Base-by-base conservation (phyloP, 2,113 vertebrate species). In the Beaufortia kweichowensis region DNA sequence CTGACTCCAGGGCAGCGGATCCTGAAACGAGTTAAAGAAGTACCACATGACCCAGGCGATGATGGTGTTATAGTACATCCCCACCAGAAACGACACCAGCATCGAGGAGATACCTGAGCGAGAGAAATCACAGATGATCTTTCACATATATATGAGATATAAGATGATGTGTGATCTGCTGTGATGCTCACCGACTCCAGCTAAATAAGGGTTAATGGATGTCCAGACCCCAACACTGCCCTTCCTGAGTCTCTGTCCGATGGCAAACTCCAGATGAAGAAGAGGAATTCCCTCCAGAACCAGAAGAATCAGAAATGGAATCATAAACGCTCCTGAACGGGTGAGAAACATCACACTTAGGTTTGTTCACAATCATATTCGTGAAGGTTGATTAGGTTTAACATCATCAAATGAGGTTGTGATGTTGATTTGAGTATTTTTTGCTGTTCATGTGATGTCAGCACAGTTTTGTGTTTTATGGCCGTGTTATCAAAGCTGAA, bases 231-330 rank as follows among this genome's bases (percentile, higher is more conserved):
- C 94, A 55, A 94, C 78, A 0, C 92, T 93, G 75, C 94, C 91
- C 83, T 85, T 93, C 9, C 94, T 88, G 61, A 95, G 88, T 60
- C 94, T 86, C 81, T 96, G 94, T 0, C 94, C 94, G 3, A 96
- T 92, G 69, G 94, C 94, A 55, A 96, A 94, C 86, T 96, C 94
- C 80, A 96, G 88, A 57, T 92, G 59, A 63, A 96, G 91, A 63
- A 95, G 75, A 0, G 94, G 94, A 6, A 95, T 76, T 1, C 94
- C 94, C 83, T 96, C 94, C 76, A 96, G 78, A 0, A 95, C 87
- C 29, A 96, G 86, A 60, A 95, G 88, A 83, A 96, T 93, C 83
- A 96, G 90, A 82, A 95, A 96, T 0, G 94, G 94, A 69, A 96
- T 95, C 93, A 96, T 94, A 78, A 96, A 96, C 0, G 94, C 94